Base-by-base conservation (phyloP, 2,113 vertebrate species). In the Rhinolophus ferrumequinum region DNA sequence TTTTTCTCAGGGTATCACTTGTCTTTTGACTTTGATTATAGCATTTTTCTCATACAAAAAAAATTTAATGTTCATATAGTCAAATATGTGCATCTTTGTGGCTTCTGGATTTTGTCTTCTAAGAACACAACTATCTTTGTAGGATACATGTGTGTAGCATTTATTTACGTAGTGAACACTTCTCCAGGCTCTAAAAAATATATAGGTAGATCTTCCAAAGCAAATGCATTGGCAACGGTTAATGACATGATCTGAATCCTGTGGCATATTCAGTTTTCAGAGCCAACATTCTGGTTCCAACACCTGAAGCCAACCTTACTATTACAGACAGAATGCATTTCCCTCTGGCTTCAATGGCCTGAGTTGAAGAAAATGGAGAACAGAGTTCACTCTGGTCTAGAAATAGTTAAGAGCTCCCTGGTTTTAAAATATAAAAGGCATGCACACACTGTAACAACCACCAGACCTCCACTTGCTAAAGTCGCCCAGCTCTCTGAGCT, bases 121-220 rank as follows among this genome's bases (percentile, higher is more conserved):
- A 76, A 62, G 62, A 88, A 33, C n/a, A 58, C 0, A 11, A 50
- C 47, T 73, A 33, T 16, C 69, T 79, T 19, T 41, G 54, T 0
- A 69, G 14, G 19, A 75, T 5, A 16, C 0, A 1, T 3, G 14
- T 0, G 3, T 16, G 80, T 7, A 18, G 5, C 64, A 47, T 41
- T 58, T 67, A 30, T 67, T 72, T 69, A 13, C n/a, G 28, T 1
- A 47, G 44, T 5, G 41, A 88, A 85, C 33, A 38, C 7, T 16
- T 50, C 50, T 52, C 33, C 24, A 70, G 79, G n/a, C 14, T 85
- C 72, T 66, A 58, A 82, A 28, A 10, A 10, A 54, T 19, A n/a
- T 2, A 26, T 6, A 62, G 10, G 60, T 5, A 2, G 33, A n/a
- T 50, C 47, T 47, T 86, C 21, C 22, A 75, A 58, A 80, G 81